Base-by-base conservation (phyloP, 2,113 vertebrate species). In the Hypanus sabinus region DNA sequence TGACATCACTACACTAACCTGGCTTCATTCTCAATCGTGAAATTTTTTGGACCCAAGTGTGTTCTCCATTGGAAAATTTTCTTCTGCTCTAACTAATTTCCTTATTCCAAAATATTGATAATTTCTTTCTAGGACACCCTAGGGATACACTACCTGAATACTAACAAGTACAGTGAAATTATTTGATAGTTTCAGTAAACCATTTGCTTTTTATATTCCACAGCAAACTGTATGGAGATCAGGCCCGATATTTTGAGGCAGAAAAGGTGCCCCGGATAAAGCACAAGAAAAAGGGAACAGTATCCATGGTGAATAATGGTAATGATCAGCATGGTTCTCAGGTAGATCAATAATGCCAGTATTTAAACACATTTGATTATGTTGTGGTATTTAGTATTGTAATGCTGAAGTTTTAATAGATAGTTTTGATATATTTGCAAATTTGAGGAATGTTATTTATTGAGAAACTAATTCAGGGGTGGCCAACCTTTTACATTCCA, bases 231-330 rank as follows among this genome's bases (percentile, higher is more conserved):
- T 99, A 99, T 30, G 99, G 99, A n/a, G 98, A 99, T 95, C 99
- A 99, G 95, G 99, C 99, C 68, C 96, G 97, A 94, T 99, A 98
- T 96, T 99, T 99, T 94, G 99, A 99, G 55, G 95, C 96, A 10
- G 99, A 99, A 96, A 99, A 99, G 94, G 95, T 96, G 0, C 99
- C 99, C 0, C 97, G 99, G 95, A 99, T 99, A 96, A 99, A 99
- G 95, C 99, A 99, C 95, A 98, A 96, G 96, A 99, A 99, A 95
- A 98, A 96, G 83, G 99, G 99, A 88, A 99, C 98, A 0, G 98
- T 99, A 27, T 99, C 99, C 46, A 99, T 99, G 99, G 99, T 99
- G 95, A 99, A 99, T 96, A 99, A 99, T 79, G 99, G 99, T 94
- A 98, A 68, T 22, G 97, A 97, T 94, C 97, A 98, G 91, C 98